Percentiles rank a stretch among this genome's conserved stretches.
phyloP scores from a whole-genome alignment of 2,888 invertebrate species.

The Plagodis pulveraria region DNA sequence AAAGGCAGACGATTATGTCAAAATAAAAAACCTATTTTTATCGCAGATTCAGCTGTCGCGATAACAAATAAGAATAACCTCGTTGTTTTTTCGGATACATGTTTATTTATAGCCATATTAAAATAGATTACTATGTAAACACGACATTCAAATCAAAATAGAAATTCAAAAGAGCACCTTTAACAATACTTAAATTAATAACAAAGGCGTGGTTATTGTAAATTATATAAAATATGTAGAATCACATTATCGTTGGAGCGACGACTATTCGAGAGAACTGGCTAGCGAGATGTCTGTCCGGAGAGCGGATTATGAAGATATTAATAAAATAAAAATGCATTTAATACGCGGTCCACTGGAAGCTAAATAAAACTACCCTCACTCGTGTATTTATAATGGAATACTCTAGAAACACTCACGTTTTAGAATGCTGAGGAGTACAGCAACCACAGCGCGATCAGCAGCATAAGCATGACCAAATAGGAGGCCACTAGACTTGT shows the following conservation, averaged over 20 bases:
- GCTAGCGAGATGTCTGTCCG: slow-evolving; percentile 3
- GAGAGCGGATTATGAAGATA: slow-evolving; percentile 21
- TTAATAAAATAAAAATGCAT: slow-evolving; percentile 16
- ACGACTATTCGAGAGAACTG: slow-evolving; percentile 13
- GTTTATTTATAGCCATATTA: slow-evolving; percentile 17
- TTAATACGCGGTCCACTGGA: slow-evolving; percentile 7
- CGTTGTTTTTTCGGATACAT: slow-evolving; percentile 10
- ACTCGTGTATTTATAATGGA: neutral
- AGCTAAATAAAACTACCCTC: slow-evolving; percentile 12
- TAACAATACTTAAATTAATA: neutral
- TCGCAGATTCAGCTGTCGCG: slow-evolving; percentile 17
- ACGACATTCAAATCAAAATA: slow-evolving; percentile 4
- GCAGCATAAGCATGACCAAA: slow-evolving; percentile 86
- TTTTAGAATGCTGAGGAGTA: slow-evolving; percentile 86
- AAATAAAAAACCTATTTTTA: slow-evolving; percentile 20
- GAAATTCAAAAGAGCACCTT: neutral
- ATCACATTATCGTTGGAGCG: slow-evolving; percentile 2
- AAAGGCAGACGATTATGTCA: slow-evolving; percentile 5
- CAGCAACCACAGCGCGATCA: slow-evolving; percentile 87
- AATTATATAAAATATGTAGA: slow-evolving; percentile 2
- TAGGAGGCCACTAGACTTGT: slow-evolving; percentile 88
- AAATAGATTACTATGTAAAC: slow-evolving; percentile 25
- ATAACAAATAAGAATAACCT: slow-evolving; percentile 19
- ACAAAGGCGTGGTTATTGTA: neutral
- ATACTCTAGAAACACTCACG: slow-evolving; percentile 48